Base-by-base conservation (phyloP, 64 coral and sea anemone species). In the Pocillopora verrucosa region DNA sequence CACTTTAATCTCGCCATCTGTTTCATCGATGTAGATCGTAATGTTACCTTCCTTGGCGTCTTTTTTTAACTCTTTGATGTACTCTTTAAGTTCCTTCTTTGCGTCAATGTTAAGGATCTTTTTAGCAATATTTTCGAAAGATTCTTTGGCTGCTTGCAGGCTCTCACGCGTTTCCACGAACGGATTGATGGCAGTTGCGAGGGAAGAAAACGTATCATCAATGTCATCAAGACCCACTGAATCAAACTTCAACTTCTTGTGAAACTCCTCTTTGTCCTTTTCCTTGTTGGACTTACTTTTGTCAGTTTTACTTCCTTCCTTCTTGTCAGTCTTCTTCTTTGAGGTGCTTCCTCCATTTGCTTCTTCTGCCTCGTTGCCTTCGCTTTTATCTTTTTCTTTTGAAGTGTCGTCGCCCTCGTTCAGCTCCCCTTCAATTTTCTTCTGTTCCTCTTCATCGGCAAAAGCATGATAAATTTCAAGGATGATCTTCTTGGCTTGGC, bases 11-110 rank as follows among this genome's bases (percentile, higher is more conserved):
- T 88, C 61, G 11, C 56, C 88, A 79, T 93, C 83, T 14, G 1
- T 82, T 19, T 86, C 70, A 63, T 96, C 95, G 16, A 96, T 90
- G 56, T 96, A 96, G 61, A 96, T 93, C 10, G 74, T 78, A 16
- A 96, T 96, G 45, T 96, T 90, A 51, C 95, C 95, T 62, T 93
- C 86, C 76, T 93, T 91, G 3, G 95, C 91, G 76, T 96, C 87
- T 22, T 93, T 78, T 83, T 96, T 93, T 25, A 96, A 87, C 36
- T 93, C 95, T 51, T 91, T 83, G 26, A 96, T 59, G 88, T 96
- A 96, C 30, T 80, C 88, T 65, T 91, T 93, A 16, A 96, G 17
- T 25, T 92, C 83, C 59, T 93, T 96, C 77, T 82, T 74, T 24
- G 17, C 91, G 34, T 96, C 88, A 83, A 96, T 88, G 25, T 83